Conservation (phyloP, 1,140 invertebrate species). For the Penaeus chinensis region DNA sequence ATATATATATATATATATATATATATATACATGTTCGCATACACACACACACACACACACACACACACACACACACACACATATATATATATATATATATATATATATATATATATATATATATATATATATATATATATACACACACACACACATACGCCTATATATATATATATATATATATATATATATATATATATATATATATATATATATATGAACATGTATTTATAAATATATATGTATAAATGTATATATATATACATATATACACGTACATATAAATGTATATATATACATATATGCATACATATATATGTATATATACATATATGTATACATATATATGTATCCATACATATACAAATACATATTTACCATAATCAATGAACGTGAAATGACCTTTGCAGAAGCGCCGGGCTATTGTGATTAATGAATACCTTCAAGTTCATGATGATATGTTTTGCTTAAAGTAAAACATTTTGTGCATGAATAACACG, state of each 20-base stretch:
- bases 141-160: not conserved
- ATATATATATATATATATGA: constrained; percentile 16
- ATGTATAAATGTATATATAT: not conserved
- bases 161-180: not conserved
- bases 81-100: not conserved
- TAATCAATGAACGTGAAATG: not conserved
- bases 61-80: not conserved
- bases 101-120: not conserved
- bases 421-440: not conserved
- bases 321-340: constrained; percentile 13
- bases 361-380: not conserved
- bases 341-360: not conserved
- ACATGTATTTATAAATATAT: constrained; percentile 7
- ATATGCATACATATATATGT: constrained; percentile 6
- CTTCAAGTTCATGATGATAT: not conserved
- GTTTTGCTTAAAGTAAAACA: not conserved
- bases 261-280: not conserved
- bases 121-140: constrained; percentile 16
- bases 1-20: not conserved
- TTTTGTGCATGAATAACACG: not conserved
- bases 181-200: constrained; percentile 6
- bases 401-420: not conserved
- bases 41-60: not conserved
- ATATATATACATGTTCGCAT: not conserved
- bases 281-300: not conserved